Evolutionary conservation across 2,797 vertebrate genomes (phyloP).

Genomic region (Cryptoblepharus egeriae): DNA sequence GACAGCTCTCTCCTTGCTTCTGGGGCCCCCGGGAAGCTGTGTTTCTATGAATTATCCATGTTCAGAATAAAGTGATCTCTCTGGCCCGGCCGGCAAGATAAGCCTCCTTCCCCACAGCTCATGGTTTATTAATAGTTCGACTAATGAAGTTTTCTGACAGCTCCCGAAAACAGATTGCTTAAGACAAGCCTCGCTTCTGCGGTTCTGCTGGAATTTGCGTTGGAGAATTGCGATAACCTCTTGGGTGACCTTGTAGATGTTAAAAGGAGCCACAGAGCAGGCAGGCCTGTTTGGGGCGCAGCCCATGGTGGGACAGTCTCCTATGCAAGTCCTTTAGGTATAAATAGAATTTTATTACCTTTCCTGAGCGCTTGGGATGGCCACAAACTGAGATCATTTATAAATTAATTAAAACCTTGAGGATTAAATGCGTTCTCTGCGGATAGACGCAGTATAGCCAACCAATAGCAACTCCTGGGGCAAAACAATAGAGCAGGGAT

Average conservation of each 20-base stretch:
- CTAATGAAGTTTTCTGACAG: constrained; percentile 17
- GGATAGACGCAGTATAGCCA: no score
- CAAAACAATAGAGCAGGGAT: neutral
- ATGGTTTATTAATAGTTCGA: constrained; percentile 35
- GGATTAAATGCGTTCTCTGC: no score
- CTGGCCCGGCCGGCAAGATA: constrained; percentile 19
- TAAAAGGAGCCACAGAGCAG: neutral
- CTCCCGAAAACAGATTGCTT: neutral
- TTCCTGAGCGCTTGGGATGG: neutral
- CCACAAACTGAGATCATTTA: neutral
- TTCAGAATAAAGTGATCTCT: neutral
- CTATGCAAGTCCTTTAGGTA: neutral
- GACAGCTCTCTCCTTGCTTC: neutral
- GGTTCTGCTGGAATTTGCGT: neutral
- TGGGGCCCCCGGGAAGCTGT: neutral
- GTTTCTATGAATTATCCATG: neutral
- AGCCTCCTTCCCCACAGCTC: neutral
- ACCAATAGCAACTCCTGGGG: neutral
- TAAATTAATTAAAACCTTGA: no score
- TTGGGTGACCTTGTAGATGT: neutral
- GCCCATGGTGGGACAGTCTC: neutral
- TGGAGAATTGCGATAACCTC: neutral
- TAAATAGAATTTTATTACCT: neutral
- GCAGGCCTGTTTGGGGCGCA: accelerated
- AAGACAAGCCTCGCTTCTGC: neutral